Evolutionary conservation across 2,888 invertebrate species (phyloP).

Genomic region (Diplazon laetatorius): DNA sequence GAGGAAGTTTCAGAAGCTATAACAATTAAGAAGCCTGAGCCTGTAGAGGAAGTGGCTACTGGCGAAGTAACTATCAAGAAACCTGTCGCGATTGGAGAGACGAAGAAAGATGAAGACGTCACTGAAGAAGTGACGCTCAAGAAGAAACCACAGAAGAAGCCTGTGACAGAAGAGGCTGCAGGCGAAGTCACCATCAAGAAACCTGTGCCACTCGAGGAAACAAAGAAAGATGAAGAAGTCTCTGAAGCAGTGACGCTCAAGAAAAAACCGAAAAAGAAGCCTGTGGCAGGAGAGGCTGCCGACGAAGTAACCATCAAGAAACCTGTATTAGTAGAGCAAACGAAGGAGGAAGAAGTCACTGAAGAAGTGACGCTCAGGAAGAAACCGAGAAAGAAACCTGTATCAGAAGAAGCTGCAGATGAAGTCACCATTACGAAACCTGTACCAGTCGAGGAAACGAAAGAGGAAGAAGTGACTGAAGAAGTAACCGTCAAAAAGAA

Average conservation of each 20-base stretch:
- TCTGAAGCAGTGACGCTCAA: slow-evolving; percentile 66
- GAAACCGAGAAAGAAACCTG: slow-evolving; percentile 66
- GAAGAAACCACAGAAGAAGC: slow-evolving; percentile 82
- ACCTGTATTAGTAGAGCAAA: slow-evolving; percentile 73
- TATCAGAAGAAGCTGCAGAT: slow-evolving; percentile 73
- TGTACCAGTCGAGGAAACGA: slow-evolving; percentile 81
- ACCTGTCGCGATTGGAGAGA: slow-evolving; percentile 52
- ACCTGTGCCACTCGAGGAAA: slow-evolving; percentile 70
- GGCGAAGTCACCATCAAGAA: slow-evolving; percentile 72
- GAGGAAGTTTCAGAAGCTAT: slow-evolving; percentile 71
- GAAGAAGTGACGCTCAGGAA: slow-evolving; percentile 68
- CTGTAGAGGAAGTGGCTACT: slow-evolving; percentile 68
- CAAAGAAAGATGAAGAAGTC: slow-evolving; percentile 66
- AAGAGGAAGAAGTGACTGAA: slow-evolving; percentile 80
- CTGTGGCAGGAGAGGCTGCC: slow-evolving; percentile 53
- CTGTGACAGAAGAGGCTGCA: slow-evolving; percentile 67
- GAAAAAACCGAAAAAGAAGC: slow-evolving; percentile 64
- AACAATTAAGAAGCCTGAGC: slow-evolving; percentile 68
- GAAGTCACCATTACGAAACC: slow-evolving; percentile 77
- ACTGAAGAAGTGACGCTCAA: slow-evolving; percentile 83
- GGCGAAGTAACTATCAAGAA: slow-evolving; percentile 72
- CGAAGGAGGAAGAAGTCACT: slow-evolving; percentile 69
- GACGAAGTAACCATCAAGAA: slow-evolving; percentile 67
- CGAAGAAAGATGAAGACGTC: slow-evolving; percentile 66
- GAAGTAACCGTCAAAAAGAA: slow-evolving; percentile 78